Conservation (phyloP, 2,888 invertebrate species). For the Sinodicranocentrus sp. region DNA sequence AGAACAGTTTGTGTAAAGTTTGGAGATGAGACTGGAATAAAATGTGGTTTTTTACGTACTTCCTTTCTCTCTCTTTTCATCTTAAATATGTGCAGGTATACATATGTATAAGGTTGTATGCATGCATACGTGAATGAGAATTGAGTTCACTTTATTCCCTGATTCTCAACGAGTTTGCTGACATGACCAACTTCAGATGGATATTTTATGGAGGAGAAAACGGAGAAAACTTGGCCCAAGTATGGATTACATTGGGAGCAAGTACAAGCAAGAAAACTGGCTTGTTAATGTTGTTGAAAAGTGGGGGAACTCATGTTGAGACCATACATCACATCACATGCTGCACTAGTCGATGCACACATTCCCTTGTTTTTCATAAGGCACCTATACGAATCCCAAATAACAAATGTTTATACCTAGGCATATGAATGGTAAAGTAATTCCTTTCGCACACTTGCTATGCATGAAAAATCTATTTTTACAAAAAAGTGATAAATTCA, state of each 20-base stretch:
- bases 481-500: no score
- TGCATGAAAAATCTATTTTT: no score
- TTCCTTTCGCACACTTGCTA: no score
- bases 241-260: not conserved
- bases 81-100: no score
- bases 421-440: no score
- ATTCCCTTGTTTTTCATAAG: no score
- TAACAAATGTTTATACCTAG: no score
- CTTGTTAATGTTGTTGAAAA: constrained; percentile 39
- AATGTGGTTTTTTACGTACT: constrained; percentile 1
- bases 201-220: constrained; percentile 40
- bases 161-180: constrained; percentile 40
- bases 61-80: no score
- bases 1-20: no score
- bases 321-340: constrained; percentile 22
- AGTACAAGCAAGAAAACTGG: not conserved
- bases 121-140: not conserved
- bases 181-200: constrained; percentile 53
- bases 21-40: constrained; percentile 53
- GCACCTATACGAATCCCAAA: no score
- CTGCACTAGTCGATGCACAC: not conserved
- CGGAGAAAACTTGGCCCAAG: not conserved
- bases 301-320: constrained; percentile 25
- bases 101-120: no score
- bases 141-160: not conserved